Evolutionary conservation across 2,888 invertebrate genomes (phyloP).

Genomic region (Drosophila setosimentum): DNA sequence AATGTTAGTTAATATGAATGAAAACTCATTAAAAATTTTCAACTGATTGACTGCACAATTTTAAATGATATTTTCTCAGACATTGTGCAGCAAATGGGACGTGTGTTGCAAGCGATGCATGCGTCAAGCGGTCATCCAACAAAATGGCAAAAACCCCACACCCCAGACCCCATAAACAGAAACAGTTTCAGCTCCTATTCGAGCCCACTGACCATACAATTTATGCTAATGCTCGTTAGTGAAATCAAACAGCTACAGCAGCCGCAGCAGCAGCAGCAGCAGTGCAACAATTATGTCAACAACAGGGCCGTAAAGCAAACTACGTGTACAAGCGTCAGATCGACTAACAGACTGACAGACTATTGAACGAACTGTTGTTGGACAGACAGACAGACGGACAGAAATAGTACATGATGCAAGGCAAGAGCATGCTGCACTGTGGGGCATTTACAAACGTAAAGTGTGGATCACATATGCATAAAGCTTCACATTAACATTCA

Average conservation of each 20-base stretch:
- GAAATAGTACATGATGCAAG: slow-evolving; percentile 7
- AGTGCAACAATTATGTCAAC: slow-evolving; percentile 76
- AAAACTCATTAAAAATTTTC: slow-evolving; percentile 80
- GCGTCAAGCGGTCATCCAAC: slow-evolving; percentile 47
- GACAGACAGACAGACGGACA: background rate
- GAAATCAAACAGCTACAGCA: slow-evolving; percentile 68
- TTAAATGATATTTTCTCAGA: slow-evolving; percentile 45
- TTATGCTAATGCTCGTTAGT: slow-evolving; percentile 81
- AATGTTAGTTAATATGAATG: slow-evolving; percentile 67
- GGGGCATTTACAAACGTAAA: background rate
- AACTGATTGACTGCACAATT: slow-evolving; percentile 77
- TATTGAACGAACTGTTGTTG: slow-evolving; percentile 5
- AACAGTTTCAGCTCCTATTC: slow-evolving; percentile 1
- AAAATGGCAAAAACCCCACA: background rate
- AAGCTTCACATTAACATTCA: background rate
- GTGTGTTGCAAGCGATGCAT: slow-evolving; percentile 57
- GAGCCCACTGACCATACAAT: slow-evolving; percentile 52
- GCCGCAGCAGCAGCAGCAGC: slow-evolving; percentile 7
- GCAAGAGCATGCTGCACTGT: slow-evolving; percentile 10
- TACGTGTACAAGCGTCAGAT: slow-evolving; percentile 46
- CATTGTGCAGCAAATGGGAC: slow-evolving; percentile 32
- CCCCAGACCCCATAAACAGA: background rate
- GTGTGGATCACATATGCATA: background rate
- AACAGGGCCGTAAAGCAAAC: slow-evolving; percentile 72
- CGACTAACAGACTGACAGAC: slow-evolving; percentile 18